Evolutionary conservation across 1,140 invertebrate genomes (phyloP).

Genomic region (Zaprionus capensis): DNA sequence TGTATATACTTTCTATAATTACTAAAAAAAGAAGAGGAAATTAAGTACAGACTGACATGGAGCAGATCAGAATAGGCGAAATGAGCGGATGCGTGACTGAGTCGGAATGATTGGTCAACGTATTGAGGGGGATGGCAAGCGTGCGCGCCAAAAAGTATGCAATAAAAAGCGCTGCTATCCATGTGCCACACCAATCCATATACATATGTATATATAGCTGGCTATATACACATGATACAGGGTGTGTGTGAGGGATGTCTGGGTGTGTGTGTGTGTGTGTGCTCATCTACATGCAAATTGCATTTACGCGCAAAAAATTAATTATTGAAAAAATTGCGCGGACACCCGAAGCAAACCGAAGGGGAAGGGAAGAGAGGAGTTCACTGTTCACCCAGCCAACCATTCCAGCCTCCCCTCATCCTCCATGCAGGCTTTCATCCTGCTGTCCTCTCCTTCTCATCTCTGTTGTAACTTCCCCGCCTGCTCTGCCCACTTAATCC

Average conservation of each 20-base stretch:
- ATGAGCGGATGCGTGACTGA: conserved; percentile 10
- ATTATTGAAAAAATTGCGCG: conserved; percentile 80
- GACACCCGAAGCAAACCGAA: conserved; percentile 32
- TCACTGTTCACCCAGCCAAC: too few species aligned
- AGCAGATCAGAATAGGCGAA: not conserved
- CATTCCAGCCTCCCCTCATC: too few species aligned
- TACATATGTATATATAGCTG: conserved; percentile 6
- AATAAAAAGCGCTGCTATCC: conserved; percentile 39
- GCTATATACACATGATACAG: not conserved
- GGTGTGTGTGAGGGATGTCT: conserved; percentile 7
- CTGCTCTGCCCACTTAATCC: conserved; percentile 1
- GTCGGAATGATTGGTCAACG: conserved; percentile 28
- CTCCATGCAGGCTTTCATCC: too few species aligned
- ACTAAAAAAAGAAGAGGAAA: not conserved
- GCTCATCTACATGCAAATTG: conserved; percentile 76
- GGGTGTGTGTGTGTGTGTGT: conserved; percentile 16
- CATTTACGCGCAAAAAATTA: conserved; percentile 82
- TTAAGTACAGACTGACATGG: conserved; percentile 49
- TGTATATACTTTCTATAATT: not conserved
- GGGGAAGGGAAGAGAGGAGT: not conserved
- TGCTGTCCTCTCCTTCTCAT: not conserved
- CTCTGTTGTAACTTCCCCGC: not conserved
- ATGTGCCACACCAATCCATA: conserved; percentile 18
- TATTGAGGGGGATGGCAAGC: conserved; percentile 42
- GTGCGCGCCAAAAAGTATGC: conserved; percentile 61